Conservation (phyloP, 1,140 invertebrate species). For the Diplogasteroides magnus region DNA sequence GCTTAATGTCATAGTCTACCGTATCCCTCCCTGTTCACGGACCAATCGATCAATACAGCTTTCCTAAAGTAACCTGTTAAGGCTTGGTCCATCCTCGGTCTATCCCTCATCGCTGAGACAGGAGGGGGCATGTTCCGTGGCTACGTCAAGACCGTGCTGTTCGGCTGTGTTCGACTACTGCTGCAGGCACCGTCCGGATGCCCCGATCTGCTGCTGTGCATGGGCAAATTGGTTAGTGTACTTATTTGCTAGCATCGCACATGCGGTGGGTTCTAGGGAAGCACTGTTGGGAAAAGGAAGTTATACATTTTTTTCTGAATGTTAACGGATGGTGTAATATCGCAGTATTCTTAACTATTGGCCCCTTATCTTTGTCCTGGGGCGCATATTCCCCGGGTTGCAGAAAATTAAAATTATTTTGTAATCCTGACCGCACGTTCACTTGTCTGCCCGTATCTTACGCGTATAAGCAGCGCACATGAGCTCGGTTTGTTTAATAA, state of each 20-base stretch:
- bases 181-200: constrained; percentile 79
- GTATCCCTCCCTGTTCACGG: not conserved
- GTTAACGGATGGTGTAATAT: no score
- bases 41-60: not conserved
- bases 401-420: no score
- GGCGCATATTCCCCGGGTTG: no score
- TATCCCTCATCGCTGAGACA: constrained; percentile 90
- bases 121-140: constrained; percentile 95
- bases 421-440: no score
- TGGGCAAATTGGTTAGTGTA: constrained; percentile 68
- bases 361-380: no score
- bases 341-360: no score
- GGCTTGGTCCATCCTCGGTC: constrained; percentile 91
- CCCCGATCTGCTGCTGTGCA: constrained; percentile 86
- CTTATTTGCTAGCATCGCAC: no score
- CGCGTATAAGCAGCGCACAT: no score
- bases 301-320: no score
- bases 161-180: constrained; percentile 78
- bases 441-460: no score
- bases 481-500: not conserved
- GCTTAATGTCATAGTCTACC: not conserved
- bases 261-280: no score
- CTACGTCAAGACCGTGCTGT: constrained; percentile 88
- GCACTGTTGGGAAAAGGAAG: no score
- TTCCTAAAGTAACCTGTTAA: constrained; percentile 56